A percentile compares a stretch with the other conserved stretches of the same genome.
Evolutionary conservation across 2,888 invertebrate species (phyloP).

Genomic region (Acrobasis consociella): DNA sequence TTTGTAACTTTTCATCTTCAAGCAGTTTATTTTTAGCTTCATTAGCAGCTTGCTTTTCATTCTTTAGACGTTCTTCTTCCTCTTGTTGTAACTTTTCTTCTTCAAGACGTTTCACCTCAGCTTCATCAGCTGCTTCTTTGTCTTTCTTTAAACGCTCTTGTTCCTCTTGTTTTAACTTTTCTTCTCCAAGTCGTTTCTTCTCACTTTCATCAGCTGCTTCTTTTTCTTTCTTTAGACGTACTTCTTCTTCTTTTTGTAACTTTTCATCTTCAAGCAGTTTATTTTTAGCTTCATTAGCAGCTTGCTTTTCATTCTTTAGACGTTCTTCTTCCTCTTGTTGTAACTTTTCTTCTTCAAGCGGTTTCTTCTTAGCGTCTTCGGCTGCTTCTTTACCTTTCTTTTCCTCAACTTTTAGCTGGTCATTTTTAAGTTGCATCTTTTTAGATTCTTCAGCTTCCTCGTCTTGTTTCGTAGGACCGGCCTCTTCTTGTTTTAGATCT

Average conservation of each 20-base stretch:
- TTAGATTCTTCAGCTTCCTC: constrained; percentile 25
- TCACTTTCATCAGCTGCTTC: constrained; percentile 12
- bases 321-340: constrained; percentile 27
- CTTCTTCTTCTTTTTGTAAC: too few species aligned
- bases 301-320: constrained; percentile 35
- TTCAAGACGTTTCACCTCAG: constrained; percentile 25
- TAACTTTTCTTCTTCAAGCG: constrained; percentile 10
- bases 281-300: constrained; percentile 29
- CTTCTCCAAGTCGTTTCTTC: constrained; percentile 15
- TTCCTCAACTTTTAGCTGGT: constrained; percentile 27
- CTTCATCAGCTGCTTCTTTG: constrained; percentile 23
- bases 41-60: constrained; percentile 33
- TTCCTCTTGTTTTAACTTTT: constrained; percentile 22
- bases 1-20: constrained; percentile 22
- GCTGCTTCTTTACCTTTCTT: constrained; percentile 18
- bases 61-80: constrained; percentile 31
- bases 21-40: constrained; percentile 24
- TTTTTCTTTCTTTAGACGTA: constrained; percentile 19
- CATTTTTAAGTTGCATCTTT: constrained; percentile 26
- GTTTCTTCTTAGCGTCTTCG: constrained; percentile 28
- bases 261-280: constrained; percentile 17
- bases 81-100: constrained; percentile 20
- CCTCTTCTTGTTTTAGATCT: constrained; percentile 30
- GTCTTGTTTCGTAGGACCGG: not conserved
- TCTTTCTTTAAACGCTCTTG: constrained; percentile 21